These are phyloP conservation scores for Mola mola DNA, from an alignment of 2,113 vertebrate species.

Conservation along the genomic window DNA sequence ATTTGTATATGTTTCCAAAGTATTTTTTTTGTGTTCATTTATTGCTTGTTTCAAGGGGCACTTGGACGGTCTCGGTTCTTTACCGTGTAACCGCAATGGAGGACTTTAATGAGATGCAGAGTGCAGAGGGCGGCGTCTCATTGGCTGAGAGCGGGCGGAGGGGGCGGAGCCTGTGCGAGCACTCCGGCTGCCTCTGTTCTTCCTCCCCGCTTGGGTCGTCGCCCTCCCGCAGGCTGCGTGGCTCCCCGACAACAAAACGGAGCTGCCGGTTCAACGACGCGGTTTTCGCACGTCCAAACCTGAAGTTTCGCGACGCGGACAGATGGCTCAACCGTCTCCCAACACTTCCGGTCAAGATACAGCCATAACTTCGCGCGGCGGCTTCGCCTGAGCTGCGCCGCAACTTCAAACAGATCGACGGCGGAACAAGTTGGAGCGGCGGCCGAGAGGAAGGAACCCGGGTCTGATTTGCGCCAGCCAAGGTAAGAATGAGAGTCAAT, in stretches of 20 bases:
- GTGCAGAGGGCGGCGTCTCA: not conserved
- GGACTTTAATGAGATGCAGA: not conserved
- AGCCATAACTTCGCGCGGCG: constrained; percentile 5
- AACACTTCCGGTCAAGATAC: not conserved
- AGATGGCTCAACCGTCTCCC: constrained; percentile 46
- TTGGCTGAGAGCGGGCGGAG: constrained; percentile 42
- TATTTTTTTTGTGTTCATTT: too few species aligned
- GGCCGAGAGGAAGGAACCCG: constrained; percentile 55
- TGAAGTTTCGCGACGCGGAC: not conserved
- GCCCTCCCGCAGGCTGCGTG: constrained; percentile 34
- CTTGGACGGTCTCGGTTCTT: too few species aligned
- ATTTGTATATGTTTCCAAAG: too few species aligned
- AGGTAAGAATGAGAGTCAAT: constrained; percentile 55
- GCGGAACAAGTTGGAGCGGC: constrained; percentile 42
- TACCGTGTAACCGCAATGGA: not conserved
- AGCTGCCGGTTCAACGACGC: not conserved
- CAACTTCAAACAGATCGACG: constrained; percentile 37
- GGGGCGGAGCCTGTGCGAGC: constrained; percentile 46
- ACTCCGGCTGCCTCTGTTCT: not conserved
- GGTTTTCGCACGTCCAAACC: not conserved
- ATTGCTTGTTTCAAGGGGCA: too few species aligned
- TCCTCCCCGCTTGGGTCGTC: constrained; percentile 11
- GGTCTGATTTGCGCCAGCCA: constrained; percentile 18
- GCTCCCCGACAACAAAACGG: not conserved
- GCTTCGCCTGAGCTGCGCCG: constrained; percentile 27